Evolutionary conservation across 2,797 vertebrate genomes (phyloP).

Genomic region (Acanthurus tractus): DNA sequence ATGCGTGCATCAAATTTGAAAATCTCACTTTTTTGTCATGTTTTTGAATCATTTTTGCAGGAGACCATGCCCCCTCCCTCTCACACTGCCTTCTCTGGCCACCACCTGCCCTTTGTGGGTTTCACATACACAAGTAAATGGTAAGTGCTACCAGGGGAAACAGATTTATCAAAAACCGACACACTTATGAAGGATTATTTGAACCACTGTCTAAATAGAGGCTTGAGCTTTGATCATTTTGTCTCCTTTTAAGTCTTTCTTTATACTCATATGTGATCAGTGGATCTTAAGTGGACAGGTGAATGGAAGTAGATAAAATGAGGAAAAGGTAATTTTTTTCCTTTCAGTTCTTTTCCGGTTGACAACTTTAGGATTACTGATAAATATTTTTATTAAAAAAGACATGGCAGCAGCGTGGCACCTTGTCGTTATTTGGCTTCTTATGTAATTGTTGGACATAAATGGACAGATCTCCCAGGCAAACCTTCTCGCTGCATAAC

Average conservation of each 20-base stretch:
- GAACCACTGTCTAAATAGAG: background rate
- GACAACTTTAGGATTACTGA: background rate
- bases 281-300: background rate
- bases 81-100: conserved; percentile 97
- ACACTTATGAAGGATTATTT: background rate
- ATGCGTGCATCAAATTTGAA: background rate
- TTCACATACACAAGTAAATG: conserved; percentile 99
- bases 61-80: conserved; percentile 98
- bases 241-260: background rate
- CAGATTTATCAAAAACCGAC: background rate
- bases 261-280: background rate
- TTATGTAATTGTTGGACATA: conserved; percentile 8
- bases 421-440: background rate
- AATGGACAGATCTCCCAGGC: conserved; percentile 19
- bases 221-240: background rate
- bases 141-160: conserved; percentile 83
- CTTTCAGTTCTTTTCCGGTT: background rate
- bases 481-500: background rate
- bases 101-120: conserved; percentile 97
- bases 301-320: background rate
- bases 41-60: conserved; percentile 71
- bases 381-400: background rate
- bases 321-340: background rate
- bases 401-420: background rate
- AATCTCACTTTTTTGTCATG: background rate